Percentiles rank a stretch among this genome's conserved stretches.
These are phyloP conservation scores for Galerucella nymphaeae DNA, from an alignment of 2,888 invertebrate species.

Conservation along the genomic window DNA sequence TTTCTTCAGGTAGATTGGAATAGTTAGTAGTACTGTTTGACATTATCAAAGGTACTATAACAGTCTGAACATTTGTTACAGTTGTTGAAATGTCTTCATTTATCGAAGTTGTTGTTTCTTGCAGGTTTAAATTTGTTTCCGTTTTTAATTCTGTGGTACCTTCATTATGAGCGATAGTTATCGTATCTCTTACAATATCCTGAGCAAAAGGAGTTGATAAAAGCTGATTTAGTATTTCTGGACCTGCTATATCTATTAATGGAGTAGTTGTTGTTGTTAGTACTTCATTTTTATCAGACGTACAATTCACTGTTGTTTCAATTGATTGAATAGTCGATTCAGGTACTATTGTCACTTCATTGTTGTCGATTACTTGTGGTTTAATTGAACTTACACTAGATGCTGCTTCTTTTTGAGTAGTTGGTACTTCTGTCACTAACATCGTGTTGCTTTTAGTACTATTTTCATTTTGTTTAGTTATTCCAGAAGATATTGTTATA, in stretches of 20 bases:
- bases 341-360: not conserved
- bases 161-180: not conserved
- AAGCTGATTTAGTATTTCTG: slow-evolving; percentile 25
- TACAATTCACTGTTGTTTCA: slow-evolving; percentile 27
- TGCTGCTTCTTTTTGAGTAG: slow-evolving; percentile 3
- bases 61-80: not conserved
- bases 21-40: slow-evolving; percentile 15
- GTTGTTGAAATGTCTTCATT: not conserved
- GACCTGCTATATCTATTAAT: slow-evolving; percentile 18
- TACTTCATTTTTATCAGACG: slow-evolving; percentile 24
- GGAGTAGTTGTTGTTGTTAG: slow-evolving; percentile 11
- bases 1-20: slow-evolving; percentile 23
- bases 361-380: not conserved
- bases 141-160: not conserved
- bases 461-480: not conserved
- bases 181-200: slow-evolving; percentile 5
- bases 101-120: not conserved
- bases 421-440: not conserved
- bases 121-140: slow-evolving; percentile 1
- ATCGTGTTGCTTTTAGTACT: not conserved
- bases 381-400: not conserved
- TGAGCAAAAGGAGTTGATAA: slow-evolving; percentile 17
- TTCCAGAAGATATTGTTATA: not conserved
- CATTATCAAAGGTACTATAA: not conserved
- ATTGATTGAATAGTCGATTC: slow-evolving; percentile 24